Base-by-base conservation (phyloP, 2,113 vertebrate species). In the Mormoops blainvillei region DNA sequence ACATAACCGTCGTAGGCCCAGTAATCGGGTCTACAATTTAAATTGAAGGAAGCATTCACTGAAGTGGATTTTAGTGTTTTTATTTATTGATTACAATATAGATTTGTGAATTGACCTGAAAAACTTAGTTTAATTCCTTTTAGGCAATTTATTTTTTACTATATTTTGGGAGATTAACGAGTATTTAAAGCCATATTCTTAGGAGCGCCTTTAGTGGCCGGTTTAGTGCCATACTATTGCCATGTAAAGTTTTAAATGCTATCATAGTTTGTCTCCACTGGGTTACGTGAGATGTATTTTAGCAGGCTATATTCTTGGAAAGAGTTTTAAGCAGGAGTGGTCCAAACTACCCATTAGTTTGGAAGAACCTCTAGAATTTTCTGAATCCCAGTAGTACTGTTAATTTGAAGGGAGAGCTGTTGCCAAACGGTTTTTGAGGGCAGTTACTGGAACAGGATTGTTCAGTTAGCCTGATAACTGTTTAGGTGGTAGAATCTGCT, bases 31-130 rank as follows among this genome's bases (percentile, higher is more conserved):
- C 5, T 89, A 24, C 22, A 15, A 2, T 96, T 36, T 83, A 65
- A 71, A 63, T 6, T 87, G 93, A 94, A 67, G 80, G 68, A 70
- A 56, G 20, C 28, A 10, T 36, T 97, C 65, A 41, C 76, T 31
- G 36, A 81, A 87, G 58, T 93, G 61, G 67, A 50, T 85, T 81
- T 81, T 56, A 61, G 15, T 45, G 1, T 58, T 76, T 63, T 71
- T 61, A 3, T 36, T 93, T 28, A 45, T 61, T 87, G 56, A 52
- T 92, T 82, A 45, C 9, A 61, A 61, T 50, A 38, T 87, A n/a
- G 92, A 65, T 74, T 93, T 96, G 65, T 74, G 67, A 90, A 48
- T 48, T 93, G 45, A 89, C 43, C 87, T 14, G 31, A 33, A 83
- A 85, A 81, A 76, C 20, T 50, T n/a, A 83, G 3, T 74, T 74